These are phyloP conservation scores for Neomicropteryx cornuta DNA, from an alignment of 1,140 invertebrate genomes.

Conservation along the genomic window DNA sequence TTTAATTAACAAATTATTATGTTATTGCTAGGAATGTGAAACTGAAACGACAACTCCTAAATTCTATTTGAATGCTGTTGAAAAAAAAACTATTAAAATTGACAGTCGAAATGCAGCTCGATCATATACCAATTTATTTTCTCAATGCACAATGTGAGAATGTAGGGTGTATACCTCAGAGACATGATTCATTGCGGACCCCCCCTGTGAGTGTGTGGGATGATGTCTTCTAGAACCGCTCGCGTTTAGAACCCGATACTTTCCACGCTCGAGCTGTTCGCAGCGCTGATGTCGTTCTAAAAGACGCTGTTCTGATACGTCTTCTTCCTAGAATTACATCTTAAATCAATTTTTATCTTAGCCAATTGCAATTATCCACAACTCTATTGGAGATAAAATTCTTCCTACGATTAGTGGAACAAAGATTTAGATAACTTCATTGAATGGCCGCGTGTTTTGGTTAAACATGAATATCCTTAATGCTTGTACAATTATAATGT, in stretches of 20 bases:
- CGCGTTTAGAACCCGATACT: neutral
- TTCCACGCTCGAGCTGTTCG: constrained; percentile 64
- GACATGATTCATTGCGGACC: no score
- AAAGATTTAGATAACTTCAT: neutral
- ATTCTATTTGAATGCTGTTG: no score
- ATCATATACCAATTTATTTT: no score
- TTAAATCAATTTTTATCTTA: neutral
- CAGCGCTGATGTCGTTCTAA: constrained; percentile 57
- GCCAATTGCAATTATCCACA: no score
- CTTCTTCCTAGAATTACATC: constrained; percentile 49
- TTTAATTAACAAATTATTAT: no score
- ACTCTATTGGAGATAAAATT: constrained; percentile 5
- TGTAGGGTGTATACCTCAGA: no score
- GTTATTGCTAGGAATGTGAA: no score
- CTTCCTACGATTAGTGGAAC: constrained; percentile 3
- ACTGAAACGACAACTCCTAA: no score
- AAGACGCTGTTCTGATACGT: constrained; percentile 63
- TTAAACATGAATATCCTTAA: neutral
- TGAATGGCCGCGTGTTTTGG: neutral
- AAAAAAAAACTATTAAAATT: no score
- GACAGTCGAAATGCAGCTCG: no score
- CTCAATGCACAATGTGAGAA: no score
- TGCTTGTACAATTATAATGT: neutral
- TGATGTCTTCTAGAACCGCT: neutral
- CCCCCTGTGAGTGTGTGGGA: no score